phyloP scores from a whole-genome alignment of 2,888 invertebrate species.

The Harpalus rubripes region DNA sequence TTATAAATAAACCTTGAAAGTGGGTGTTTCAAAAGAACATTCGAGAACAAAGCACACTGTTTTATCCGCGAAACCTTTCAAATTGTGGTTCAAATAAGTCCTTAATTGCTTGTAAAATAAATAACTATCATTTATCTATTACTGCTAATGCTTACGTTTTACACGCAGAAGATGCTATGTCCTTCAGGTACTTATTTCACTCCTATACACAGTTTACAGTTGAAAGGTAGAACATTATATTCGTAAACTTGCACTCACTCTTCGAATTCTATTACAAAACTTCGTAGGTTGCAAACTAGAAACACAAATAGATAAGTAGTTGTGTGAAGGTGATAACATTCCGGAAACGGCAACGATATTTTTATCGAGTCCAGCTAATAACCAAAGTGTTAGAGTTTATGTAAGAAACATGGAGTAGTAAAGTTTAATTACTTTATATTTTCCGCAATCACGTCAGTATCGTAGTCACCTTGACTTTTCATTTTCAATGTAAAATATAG shows the following conservation, averaged over 20 bases:
- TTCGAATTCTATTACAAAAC: background rate
- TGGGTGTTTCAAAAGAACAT: no score
- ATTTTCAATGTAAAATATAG: conserved; percentile 20
- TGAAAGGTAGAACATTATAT: background rate
- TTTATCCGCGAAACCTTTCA: no score
- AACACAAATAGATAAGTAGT: conserved; percentile 9
- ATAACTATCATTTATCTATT: no score
- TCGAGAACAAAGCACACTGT: no score
- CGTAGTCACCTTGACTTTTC: conserved; percentile 21
- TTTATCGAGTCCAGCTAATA: conserved; percentile 21
- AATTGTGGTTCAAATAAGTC: no score
- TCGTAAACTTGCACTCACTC: background rate
- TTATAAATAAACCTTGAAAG: no score
- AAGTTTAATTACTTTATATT: conserved; percentile 14
- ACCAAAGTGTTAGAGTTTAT: conserved; percentile 15
- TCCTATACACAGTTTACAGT: background rate
- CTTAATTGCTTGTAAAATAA: no score
- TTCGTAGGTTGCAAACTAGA: background rate
- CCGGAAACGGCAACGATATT: conserved; percentile 14
- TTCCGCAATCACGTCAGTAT: conserved; percentile 22
- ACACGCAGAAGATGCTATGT: background rate
- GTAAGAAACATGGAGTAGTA: background rate
- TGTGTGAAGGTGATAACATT: background rate
- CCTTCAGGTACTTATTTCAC: background rate
- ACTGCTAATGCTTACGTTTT: background rate